phyloP scores from a whole-genome alignment of 1,140 invertebrate species.

The Delia radicum region DNA sequence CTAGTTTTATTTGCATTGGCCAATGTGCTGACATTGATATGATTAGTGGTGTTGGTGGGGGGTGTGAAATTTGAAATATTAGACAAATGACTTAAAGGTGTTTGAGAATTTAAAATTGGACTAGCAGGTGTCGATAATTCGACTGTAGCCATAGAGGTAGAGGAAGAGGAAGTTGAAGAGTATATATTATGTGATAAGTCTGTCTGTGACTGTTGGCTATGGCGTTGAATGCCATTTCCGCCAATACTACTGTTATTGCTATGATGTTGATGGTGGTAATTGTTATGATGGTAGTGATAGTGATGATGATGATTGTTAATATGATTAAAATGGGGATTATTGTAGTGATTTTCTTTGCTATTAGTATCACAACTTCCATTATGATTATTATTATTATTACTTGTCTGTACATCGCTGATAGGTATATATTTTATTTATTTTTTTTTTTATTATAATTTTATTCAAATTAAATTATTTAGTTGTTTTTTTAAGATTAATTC shows the following conservation, averaged over 20 bases:
- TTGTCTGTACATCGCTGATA: slow-evolving; percentile 55
- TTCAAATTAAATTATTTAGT: slow-evolving; percentile 23
- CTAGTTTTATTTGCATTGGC: not conserved
- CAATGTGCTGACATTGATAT: not conserved
- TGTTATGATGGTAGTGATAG: slow-evolving; percentile 29
- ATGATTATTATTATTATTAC: too few relatives aligned
- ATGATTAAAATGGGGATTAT: slow-evolving; percentile 29
- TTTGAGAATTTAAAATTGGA: not conserved
- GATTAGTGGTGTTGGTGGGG: too few relatives aligned
- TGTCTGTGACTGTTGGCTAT: not conserved
- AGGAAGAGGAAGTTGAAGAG: not conserved
- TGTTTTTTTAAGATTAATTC: slow-evolving; percentile 38
- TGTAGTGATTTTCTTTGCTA: slow-evolving; percentile 31
- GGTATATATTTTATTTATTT: slow-evolving; percentile 9
- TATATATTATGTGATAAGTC: not conserved
- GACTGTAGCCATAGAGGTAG: not conserved
- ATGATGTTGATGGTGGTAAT: slow-evolving; percentile 28
- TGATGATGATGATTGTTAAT: slow-evolving; percentile 31
- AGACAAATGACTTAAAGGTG: not conserved
- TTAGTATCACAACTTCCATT: slow-evolving; percentile 50
- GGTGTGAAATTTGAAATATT: not conserved
- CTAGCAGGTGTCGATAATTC: not conserved
- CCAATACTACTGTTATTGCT: not conserved
- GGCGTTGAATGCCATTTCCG: not conserved
- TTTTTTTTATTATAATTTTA: slow-evolving; percentile 9